Base-by-base conservation (phyloP, 2,888 invertebrate species). In the Pristionchus japonicus region DNA sequence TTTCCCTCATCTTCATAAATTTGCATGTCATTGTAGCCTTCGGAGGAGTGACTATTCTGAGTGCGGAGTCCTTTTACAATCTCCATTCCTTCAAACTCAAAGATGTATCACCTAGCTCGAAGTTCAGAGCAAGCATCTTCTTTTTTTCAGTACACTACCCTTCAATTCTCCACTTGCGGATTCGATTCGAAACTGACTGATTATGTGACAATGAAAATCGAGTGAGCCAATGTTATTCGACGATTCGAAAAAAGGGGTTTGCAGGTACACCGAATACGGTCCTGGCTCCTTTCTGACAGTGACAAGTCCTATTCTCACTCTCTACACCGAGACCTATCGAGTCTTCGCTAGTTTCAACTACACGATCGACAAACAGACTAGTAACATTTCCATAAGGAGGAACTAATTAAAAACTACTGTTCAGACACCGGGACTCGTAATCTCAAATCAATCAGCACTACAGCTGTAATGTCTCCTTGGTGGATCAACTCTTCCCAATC, bases 311-410 rank as follows among this genome's bases (percentile, higher is more conserved):
- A 80, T 80, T 23, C 37, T 80, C 20, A 80, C 80, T 49, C 80
- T 80, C 80, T 80, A 80, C 80, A 47, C 80, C 13, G 47, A 80
- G 17, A 80, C 80, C 47, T 80, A 80, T 49, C 43, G 80, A 31
- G 49, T 80, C 31, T 43, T 80, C 43, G 27, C 47, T 6, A 80
- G 47, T 27, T 80, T 80, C 49, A 80, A 80, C 31, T 80, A 37
- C 80, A 80, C 31, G 17, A 80, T 80, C 27, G 49, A 80, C 49
- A 80, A 80, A 80, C 23, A 34, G 40, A 11, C 23, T 7, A 23
- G 70, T 74, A 4, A 23, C 3, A 17, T 27, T 20, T 1, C 34
- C 70, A 40, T 74, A 17, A 13, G 3, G 37, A 40, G 2, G 3
- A 23, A 27, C n/a, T 23, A 11, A 4, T 64, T 3, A 9, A 6